phyloP scores from a whole-genome alignment of 2,113 vertebrate species.

The Forbesichthys papilliferus region DNA sequence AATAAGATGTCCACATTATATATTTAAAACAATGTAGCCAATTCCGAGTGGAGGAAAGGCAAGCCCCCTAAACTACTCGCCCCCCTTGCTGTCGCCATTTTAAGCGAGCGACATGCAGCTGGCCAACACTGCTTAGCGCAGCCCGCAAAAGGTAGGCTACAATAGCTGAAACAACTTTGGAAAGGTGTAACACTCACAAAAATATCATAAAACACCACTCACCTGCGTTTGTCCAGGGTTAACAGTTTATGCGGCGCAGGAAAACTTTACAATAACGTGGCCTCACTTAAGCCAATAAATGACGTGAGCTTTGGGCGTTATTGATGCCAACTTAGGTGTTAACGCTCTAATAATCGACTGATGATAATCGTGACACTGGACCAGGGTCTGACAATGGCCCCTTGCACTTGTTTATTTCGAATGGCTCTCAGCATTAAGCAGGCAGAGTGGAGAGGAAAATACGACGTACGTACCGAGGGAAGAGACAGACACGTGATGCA shows the following conservation, averaged over 20 bases:
- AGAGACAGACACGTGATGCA: slow-evolving; percentile 76
- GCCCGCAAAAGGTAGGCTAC: slow-evolving; percentile 55
- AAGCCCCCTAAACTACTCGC: slow-evolving; percentile 47
- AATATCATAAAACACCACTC: slow-evolving; percentile 56
- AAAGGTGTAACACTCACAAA: slow-evolving; percentile 42
- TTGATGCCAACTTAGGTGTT: slow-evolving; percentile 70
- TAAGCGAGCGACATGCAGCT: slow-evolving; percentile 78
- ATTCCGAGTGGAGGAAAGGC: slow-evolving; percentile 38
- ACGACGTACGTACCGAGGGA: slow-evolving; percentile 74
- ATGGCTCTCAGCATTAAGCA: slow-evolving; percentile 55
- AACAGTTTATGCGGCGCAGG: slow-evolving; percentile 34
- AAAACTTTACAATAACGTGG: slow-evolving; percentile 63
- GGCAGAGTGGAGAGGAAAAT: slow-evolving; percentile 72
- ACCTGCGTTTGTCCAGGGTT: slow-evolving; percentile 61
- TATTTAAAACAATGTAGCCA: slow-evolving; percentile 19
- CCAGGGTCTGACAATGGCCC: slow-evolving; percentile 40
- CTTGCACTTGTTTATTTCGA: slow-evolving; percentile 71
- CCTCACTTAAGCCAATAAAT: slow-evolving; percentile 50
- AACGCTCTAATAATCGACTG: slow-evolving; percentile 55
- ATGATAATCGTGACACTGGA: slow-evolving; percentile 53
- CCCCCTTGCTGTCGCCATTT: slow-evolving; percentile 80
- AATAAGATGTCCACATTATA: slow-evolving; percentile 30
- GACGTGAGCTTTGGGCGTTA: slow-evolving; percentile 59
- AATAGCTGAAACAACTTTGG: slow-evolving; percentile 61
- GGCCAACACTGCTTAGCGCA: slow-evolving; percentile 57